Evolutionary conservation across 2,113 vertebrate species (phyloP).

Genomic region (Oryctolagus cuniculus): DNA sequence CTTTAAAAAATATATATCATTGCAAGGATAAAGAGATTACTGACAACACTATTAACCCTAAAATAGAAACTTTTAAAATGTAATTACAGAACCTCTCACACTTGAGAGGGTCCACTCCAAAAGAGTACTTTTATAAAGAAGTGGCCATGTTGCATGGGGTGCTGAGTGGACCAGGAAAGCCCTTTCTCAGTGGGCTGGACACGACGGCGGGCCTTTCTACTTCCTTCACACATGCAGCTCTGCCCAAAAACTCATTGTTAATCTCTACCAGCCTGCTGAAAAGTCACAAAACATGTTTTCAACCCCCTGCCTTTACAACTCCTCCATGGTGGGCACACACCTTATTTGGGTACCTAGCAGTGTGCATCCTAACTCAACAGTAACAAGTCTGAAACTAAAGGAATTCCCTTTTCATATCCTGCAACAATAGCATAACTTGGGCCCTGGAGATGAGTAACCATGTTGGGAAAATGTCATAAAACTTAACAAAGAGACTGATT

Average conservation of each 20-base stretch:
- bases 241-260: not conserved
- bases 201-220: not conserved
- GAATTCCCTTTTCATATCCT: constrained; percentile 41
- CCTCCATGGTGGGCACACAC: not conserved
- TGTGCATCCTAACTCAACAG: not conserved
- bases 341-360: not conserved
- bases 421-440: not conserved
- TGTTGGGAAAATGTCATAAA: constrained; percentile 18
- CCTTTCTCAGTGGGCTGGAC: not conserved
- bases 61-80: constrained; percentile 29
- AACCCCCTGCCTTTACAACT: not conserved
- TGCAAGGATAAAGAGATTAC: constrained; percentile 37
- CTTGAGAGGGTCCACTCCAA: not conserved
- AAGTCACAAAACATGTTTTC: not conserved
- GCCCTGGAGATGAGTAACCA: not conserved
- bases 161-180: not conserved
- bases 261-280: not conserved
- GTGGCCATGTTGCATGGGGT: not conserved
- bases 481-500: not conserved
- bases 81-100: not conserved
- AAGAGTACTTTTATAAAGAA: not conserved
- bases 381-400: constrained; percentile 12
- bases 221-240: not conserved
- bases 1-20: not conserved
- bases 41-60: not conserved